Conservation (phyloP, 2,888 invertebrate genomes). For the Drosophila lacicola region DNA sequence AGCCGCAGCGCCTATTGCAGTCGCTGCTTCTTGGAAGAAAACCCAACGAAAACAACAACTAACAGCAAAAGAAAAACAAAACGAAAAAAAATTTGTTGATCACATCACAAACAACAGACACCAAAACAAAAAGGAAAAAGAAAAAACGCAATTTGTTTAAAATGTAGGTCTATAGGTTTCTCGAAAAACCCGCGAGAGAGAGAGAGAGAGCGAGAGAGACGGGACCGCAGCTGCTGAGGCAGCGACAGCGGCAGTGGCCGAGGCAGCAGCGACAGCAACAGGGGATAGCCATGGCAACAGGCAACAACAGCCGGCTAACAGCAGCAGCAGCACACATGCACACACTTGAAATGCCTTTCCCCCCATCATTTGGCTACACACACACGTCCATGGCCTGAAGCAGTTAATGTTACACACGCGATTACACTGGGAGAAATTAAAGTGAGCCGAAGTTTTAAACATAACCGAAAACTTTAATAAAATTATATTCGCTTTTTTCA, state of each 20-base stretch:
- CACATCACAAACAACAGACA: slow-evolving; percentile 63
- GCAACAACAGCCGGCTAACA: slow-evolving; percentile 61
- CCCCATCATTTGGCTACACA: slow-evolving; percentile 60
- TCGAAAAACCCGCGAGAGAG: slow-evolving; percentile 77
- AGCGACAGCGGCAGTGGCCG: slow-evolving; percentile 5
- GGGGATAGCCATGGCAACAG: slow-evolving; percentile 52
- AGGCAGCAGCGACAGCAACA: slow-evolving; percentile 25
- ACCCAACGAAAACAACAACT: slow-evolving; percentile 48
- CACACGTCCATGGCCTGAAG: slow-evolving; percentile 42
- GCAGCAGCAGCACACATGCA: slow-evolving; percentile 37
- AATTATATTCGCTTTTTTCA: background rate
- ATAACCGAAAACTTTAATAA: background rate
- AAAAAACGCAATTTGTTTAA: slow-evolving; percentile 82
- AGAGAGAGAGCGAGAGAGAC: slow-evolving; percentile 69
- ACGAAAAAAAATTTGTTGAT: slow-evolving; percentile 58
- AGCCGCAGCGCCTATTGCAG: slow-evolving; percentile 39
- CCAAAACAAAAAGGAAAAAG: slow-evolving; percentile 11
- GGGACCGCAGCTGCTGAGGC: slow-evolving; percentile 38
- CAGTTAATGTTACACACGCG: slow-evolving; percentile 65
- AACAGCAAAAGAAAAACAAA: slow-evolving; percentile 52
- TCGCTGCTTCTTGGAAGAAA: slow-evolving; percentile 72
- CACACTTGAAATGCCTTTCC: slow-evolving; percentile 47
- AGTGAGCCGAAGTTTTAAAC: too few species aligned
- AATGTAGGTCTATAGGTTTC: slow-evolving; percentile 84
- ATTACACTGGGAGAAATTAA: slow-evolving; percentile 55